Conservation (phyloP, 1,140 invertebrate species). For the Steinernema khuongi region DNA sequence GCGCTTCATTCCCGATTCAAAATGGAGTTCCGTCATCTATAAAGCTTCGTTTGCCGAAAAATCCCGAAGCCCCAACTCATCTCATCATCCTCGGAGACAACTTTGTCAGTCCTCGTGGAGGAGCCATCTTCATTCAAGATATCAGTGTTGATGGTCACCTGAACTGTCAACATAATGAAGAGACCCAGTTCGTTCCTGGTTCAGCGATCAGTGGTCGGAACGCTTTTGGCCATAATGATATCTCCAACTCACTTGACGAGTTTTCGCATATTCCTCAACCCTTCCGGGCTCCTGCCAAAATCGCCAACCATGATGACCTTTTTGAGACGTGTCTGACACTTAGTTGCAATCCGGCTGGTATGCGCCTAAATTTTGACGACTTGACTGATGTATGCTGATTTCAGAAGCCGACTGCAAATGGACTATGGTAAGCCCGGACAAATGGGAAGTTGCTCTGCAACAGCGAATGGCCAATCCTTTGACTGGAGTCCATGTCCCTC, state of each 20-base stretch:
- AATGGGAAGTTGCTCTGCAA: constrained; percentile 33
- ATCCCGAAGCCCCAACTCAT: constrained; percentile 26
- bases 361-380: background rate
- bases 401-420: constrained; percentile 4
- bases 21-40: constrained; percentile 34
- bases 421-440: constrained; percentile 5
- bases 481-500: constrained; percentile 35
- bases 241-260: background rate
- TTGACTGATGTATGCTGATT: background rate
- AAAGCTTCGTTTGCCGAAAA: constrained; percentile 29
- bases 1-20: constrained; percentile 30
- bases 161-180: background rate
- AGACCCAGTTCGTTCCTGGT: background rate
- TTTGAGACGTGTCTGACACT: constrained; percentile 37
- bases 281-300: background rate
- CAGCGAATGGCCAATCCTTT: constrained; percentile 32
- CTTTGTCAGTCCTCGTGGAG: constrained; percentile 29
- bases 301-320: constrained; percentile 5
- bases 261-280: background rate
- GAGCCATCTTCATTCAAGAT: constrained; percentile 37
- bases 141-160: constrained; percentile 30
- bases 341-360: constrained; percentile 40
- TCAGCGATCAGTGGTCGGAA: background rate
- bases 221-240: background rate
- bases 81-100: constrained; percentile 32